A percentile compares a stretch with the other conserved stretches of the same genome.
These are phyloP conservation scores for Sternarchorhynchus goeldii DNA, from an alignment of 2,797 vertebrate genomes.

Conservation along the genomic window DNA sequence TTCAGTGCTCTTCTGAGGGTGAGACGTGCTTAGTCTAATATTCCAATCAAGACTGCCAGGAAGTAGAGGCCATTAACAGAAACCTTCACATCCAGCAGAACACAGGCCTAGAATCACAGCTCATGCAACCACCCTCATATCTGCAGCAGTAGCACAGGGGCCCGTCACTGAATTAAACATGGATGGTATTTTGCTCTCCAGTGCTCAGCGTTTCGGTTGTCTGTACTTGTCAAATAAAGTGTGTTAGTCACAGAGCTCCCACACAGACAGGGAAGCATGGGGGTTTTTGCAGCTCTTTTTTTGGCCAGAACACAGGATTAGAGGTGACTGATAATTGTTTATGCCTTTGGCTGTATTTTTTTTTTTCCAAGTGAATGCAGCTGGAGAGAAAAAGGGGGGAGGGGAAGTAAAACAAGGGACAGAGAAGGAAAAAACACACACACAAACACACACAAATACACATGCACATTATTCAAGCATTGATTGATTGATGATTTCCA, in stretches of 20 bases:
- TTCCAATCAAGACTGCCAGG: background rate
- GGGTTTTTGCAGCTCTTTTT: slow-evolving; percentile 56
- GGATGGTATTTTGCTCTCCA: slow-evolving; percentile 65
- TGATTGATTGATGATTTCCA: slow-evolving; percentile 24
- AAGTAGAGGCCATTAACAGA: background rate
- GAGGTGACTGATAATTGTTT: slow-evolving; percentile 79
- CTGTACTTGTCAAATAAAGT: slow-evolving; percentile 70
- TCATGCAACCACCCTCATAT: slow-evolving; percentile 1
- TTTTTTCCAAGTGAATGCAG: slow-evolving; percentile 63
- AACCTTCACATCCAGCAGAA: slow-evolving; percentile 13
- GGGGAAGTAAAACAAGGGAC: slow-evolving; percentile 51
- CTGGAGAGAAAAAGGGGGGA: slow-evolving; percentile 52
- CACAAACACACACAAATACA: slow-evolving; percentile 45
- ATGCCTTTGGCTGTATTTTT: slow-evolving; percentile 72
- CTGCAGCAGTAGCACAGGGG: slow-evolving; percentile 24
- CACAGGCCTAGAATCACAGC: background rate
- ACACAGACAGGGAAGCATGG: slow-evolving; percentile 62
- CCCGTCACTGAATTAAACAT: slow-evolving; percentile 69
- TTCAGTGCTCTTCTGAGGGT: background rate
- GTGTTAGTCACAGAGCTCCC: slow-evolving; percentile 71
- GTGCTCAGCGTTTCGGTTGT: slow-evolving; percentile 62
- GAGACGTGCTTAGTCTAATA: background rate
- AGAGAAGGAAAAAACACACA: slow-evolving; percentile 48
- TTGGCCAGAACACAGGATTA: slow-evolving; percentile 72
- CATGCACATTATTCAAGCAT: slow-evolving; percentile 46